Evolutionary conservation across 2,113 vertebrate genomes (phyloP).

Genomic region (Microtus richardsoni): DNA sequence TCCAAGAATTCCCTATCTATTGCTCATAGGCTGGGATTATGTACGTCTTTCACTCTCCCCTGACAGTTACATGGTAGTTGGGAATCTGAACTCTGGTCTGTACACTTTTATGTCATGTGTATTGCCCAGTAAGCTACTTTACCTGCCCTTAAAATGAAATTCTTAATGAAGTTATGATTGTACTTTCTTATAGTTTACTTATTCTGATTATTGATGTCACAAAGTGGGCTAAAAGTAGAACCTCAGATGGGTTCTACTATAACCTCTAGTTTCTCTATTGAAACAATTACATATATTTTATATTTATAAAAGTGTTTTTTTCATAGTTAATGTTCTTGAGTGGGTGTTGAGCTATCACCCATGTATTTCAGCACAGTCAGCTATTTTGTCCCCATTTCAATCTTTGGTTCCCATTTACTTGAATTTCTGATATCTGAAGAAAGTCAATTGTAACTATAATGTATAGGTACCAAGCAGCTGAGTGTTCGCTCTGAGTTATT

Average conservation of each 20-base stretch:
- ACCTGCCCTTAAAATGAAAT: not conserved
- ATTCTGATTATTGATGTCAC: not conserved
- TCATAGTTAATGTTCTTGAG: constrained; percentile 14
- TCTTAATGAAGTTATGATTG: not conserved
- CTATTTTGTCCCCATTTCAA: constrained; percentile 26
- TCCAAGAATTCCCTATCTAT: no score
- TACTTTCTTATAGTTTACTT: not conserved
- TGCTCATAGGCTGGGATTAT: not conserved
- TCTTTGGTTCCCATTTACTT: not conserved
- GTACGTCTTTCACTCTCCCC: no score
- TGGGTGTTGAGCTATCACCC: not conserved
- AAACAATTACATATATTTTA: not conserved
- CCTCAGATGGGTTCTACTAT: not conserved
- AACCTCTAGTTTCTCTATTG: not conserved
- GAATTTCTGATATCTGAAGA: not conserved
- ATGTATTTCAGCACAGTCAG: not conserved
- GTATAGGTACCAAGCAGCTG: not conserved
- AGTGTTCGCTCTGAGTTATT: not conserved
- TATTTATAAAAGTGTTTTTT: not conserved
- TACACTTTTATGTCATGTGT: not conserved
- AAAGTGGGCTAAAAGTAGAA: not conserved
- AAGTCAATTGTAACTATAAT: not conserved
- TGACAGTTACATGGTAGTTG: not conserved
- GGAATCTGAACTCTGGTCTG: not conserved
- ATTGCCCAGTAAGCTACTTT: not conserved